Base-by-base conservation (phyloP, 2,888 invertebrate species). In the Troides aeacus region DNA sequence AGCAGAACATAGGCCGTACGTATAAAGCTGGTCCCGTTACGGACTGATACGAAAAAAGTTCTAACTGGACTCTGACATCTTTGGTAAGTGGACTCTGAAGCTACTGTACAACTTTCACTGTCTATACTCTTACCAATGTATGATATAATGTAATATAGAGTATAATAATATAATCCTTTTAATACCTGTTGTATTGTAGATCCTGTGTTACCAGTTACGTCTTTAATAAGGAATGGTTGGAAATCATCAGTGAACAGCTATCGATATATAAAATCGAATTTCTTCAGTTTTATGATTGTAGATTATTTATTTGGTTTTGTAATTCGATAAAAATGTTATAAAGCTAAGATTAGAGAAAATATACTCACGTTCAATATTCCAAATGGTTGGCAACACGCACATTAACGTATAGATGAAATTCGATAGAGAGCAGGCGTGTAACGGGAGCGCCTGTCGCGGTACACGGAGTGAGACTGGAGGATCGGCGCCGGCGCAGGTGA, bases 401-500 rank as follows among this genome's bases (percentile, higher is more conserved):
- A 81, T 74, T 66, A 66, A 68, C 70, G 71, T 65, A 77, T 75
- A 77, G 75, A 71, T 64, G 68, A 74, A 78, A 75, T 74, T 74
- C 77, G 77, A 73, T 72, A 78, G 77, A 77, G 74, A 75, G 24
- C 68, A 78, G 79, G 78, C 81, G 73, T 79, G 80, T 81, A 81
- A 81, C 81, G 76, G 84, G 79, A 81, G 83, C 82, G 82, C 75
- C 77, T 77, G 74, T 80, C 78, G 80, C 78, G 79, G 82, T 83
- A 74, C 78, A 81, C 85, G 79, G 79, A 80, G 82, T 81, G 78
- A 81, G 85, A 92, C 91, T 92, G 91, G 80, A 81, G 85, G 81
- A 78, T 84, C 81, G 85, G 77, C 86, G 84, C 81, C 68, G 72
- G 83, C 87, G 87, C 89, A 87, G 87, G 91, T 89, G 90, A 92